Evolutionary conservation across 1,140 invertebrate genomes (phyloP), one percentile per base, ranked within the genome.

Genomic region (Habropoda laboriosa): DNA sequence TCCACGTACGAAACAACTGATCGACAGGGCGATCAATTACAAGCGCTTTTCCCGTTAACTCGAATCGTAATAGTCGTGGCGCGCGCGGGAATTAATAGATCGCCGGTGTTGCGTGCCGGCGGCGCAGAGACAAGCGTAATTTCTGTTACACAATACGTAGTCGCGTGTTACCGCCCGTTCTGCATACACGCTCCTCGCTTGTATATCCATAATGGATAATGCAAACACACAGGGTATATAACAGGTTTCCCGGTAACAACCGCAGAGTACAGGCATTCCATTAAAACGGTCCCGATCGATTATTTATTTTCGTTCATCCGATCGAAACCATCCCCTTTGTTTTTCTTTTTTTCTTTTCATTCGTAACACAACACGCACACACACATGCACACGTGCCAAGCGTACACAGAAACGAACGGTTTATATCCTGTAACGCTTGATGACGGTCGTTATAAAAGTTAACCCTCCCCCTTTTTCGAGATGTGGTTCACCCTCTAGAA

Each of bases 401-500:
- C n/a, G n/a, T n/a, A n/a, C n/a, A n/a, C n/a, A n/a, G n/a, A n/a
- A n/a, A n/a, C n/a, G n/a, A n/a, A n/a, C n/a, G n/a, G n/a, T 80
- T 84, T 82, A 79, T 70, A 73, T 38, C 63, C 64, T n/a, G n/a
- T n/a, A n/a, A n/a, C n/a, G n/a, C n/a, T n/a, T n/a, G n/a, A n/a
- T n/a, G 49, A 53, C 42, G 61, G 63, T 51, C 55, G 77, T 84
- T 68, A 47, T 60, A 47, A 71, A 79, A 82, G 61, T 80, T 42
- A 77, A 82, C 80, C 64, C 70, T 76, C 53, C 21, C 1, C 32
- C 16, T 16, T 35, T 49, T 30, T 18, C 12, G 38, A 55, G 4
- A 24, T 16, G 18, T n/a, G 18, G 1, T 0, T 24, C 38, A 67
- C 32, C 57, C 40, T 64, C 35, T 82, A 71, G 75, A 47, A 5